These are phyloP conservation scores for Psephotus haematonotus DNA, from an alignment of 2,113 vertebrate species.

Conservation along the genomic window DNA sequence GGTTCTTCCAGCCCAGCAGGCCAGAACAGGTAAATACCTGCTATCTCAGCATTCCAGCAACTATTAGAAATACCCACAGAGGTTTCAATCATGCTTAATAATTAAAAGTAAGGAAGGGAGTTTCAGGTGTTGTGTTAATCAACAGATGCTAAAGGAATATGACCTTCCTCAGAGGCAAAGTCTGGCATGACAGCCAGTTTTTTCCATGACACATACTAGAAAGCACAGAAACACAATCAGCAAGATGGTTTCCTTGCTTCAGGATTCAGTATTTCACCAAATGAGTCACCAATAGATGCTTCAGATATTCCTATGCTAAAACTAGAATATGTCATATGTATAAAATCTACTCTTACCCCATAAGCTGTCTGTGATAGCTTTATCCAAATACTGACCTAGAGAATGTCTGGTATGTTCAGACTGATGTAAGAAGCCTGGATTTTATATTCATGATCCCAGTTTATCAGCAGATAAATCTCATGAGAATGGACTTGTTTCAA, in stretches of 20 bases:
- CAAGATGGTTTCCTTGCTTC: not conserved
- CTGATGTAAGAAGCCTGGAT: conserved; percentile 42
- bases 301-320: conserved; percentile 32
- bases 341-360: not conserved
- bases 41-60: conserved; percentile 27
- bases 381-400: not conserved
- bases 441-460: not conserved
- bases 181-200: not conserved
- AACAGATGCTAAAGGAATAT: conserved; percentile 28
- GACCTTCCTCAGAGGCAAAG: not conserved
- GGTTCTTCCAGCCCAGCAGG: conserved; percentile 11
- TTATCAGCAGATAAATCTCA: not conserved
- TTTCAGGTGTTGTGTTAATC: conserved; percentile 35
- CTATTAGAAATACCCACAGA: conserved; percentile 36
- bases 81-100: conserved; percentile 27
- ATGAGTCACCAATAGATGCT: conserved; percentile 17
- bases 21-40: conserved; percentile 42
- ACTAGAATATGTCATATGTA: not conserved
- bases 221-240: conserved; percentile 1
- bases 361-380: not conserved
- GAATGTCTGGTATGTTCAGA: conserved; percentile 45
- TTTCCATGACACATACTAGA: conserved; percentile 46
- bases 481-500: not conserved
- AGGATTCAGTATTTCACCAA: conserved; percentile 4
- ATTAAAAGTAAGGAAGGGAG: conserved; percentile 23